These are phyloP conservation scores for Sinosuthora webbiana DNA, from an alignment of 2,113 vertebrate genomes.

Conservation along the genomic window DNA sequence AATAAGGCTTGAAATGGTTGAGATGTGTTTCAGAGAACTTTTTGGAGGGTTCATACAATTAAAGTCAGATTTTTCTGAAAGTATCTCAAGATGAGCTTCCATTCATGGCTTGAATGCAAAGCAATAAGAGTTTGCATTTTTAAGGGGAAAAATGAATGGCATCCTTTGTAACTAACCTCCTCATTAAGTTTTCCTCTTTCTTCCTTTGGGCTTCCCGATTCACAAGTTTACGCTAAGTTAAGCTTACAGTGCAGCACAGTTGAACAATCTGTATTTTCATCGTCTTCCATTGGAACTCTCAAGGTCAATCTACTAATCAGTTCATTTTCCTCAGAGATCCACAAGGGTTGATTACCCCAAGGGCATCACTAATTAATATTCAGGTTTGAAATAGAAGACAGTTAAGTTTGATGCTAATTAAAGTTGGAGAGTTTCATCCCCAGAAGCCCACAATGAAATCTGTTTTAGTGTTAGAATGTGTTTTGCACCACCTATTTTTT, in stretches of 20 bases:
- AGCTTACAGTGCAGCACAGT: neutral
- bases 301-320: conserved; percentile 65
- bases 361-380: conserved; percentile 60
- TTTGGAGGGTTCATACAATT: neutral
- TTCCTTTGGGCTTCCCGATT: neutral
- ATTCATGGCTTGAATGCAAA: neutral
- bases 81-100: neutral
- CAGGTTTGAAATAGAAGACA: conserved; percentile 35
- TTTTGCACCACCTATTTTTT: neutral
- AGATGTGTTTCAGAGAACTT: neutral
- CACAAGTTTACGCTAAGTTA: neutral
- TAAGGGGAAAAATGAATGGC: neutral
- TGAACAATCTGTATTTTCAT: conserved; percentile 29
- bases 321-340: conserved; percentile 51
- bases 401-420: conserved; percentile 51
- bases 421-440: conserved; percentile 11
- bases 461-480: neutral
- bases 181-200: neutral
- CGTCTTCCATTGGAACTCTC: conserved; percentile 9
- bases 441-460: neutral
- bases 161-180: neutral
- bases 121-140: neutral
- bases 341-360: conserved; percentile 46
- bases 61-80: neutral
- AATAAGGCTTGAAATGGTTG: neutral